These are phyloP conservation scores for Xestoiulus laeticollis DNA, from an alignment of 2,888 invertebrate species.

Conservation along the genomic window DNA sequence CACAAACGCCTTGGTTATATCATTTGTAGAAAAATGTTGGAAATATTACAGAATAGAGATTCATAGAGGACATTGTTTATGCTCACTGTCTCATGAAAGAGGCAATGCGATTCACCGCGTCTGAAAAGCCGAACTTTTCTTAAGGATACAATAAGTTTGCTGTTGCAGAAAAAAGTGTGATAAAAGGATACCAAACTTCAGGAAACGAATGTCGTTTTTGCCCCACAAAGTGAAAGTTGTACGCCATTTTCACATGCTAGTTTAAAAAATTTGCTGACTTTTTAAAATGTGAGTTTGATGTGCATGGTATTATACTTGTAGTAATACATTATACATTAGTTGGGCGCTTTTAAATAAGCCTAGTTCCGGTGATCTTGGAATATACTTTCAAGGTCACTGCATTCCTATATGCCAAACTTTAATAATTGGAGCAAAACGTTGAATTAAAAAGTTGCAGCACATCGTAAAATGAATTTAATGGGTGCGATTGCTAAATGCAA, in stretches of 20 bases:
- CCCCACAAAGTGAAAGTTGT: neutral
- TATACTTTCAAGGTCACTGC: no score
- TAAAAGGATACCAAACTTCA: neutral
- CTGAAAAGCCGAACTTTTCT: neutral
- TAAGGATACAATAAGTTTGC: neutral
- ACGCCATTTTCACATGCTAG: neutral
- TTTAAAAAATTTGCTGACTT: no score
- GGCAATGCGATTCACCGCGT: neutral
- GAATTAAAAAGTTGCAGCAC: no score
- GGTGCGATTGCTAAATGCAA: no score
- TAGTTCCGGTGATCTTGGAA: no score
- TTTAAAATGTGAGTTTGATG: no score
- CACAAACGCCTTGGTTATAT: constrained; percentile 30
- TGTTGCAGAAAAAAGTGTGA: neutral
- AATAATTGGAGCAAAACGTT: no score
- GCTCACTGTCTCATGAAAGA: neutral
- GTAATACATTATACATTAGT: no score
- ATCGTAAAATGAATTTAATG: no score
- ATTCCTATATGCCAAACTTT: no score
- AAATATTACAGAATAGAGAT: constrained; percentile 5
- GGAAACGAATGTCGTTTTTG: neutral
- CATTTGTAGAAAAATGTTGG: constrained; percentile 34
- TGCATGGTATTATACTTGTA: no score
- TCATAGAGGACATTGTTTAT: neutral
- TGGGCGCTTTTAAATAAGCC: no score